phyloP scores from a whole-genome alignment of 2,888 invertebrate genomes.

The Papilio demoleus region DNA sequence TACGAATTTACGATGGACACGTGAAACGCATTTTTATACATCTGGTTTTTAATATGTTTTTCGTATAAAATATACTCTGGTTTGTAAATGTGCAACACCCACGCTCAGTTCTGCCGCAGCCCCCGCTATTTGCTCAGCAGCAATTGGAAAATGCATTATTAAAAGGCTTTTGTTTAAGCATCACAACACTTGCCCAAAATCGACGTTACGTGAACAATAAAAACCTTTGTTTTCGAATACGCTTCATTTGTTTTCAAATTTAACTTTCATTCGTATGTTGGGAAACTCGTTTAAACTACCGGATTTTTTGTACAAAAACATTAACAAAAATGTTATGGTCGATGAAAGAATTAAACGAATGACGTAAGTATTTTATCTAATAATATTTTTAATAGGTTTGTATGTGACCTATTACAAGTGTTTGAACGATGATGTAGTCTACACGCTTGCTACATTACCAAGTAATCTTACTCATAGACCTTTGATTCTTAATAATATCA shows the following conservation, averaged over 20 bases:
- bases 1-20: too few species aligned
- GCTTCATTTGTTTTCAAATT: conserved; percentile 33
- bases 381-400: too few species aligned
- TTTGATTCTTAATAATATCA: too few species aligned
- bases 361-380: too few species aligned
- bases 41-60: not conserved
- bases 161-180: conserved; percentile 81
- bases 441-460: too few species aligned
- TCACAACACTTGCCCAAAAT: conserved; percentile 72
- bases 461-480: too few species aligned
- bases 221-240: conserved; percentile 49
- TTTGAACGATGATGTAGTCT: too few species aligned
- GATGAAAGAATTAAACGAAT: not conserved
- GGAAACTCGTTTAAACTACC: not conserved
- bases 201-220: conserved; percentile 47
- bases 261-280: conserved; percentile 25
- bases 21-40: too few species aligned
- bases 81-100: conserved; percentile 47
- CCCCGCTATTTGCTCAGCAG: conserved; percentile 78
- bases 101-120: conserved; percentile 61
- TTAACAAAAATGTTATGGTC: not conserved
- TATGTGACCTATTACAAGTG: too few species aligned
- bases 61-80: not conserved
- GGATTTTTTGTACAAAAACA: conserved; percentile 7
- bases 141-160: conserved; percentile 85